phyloP scores from a whole-genome alignment of 2,888 invertebrate species.

The Ichneumoninae sp. region DNA sequence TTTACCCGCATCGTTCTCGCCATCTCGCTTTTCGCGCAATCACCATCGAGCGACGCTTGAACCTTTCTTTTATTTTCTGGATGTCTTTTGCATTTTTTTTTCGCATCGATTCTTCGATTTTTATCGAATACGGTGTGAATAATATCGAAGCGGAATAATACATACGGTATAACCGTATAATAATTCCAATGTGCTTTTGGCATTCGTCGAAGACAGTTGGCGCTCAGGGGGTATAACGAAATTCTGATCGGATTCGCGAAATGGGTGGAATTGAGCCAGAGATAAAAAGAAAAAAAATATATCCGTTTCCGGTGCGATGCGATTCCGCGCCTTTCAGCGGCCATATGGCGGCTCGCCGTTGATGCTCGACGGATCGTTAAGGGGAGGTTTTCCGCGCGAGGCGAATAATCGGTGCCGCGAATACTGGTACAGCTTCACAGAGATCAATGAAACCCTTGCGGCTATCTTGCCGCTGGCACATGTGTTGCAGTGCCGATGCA shows the following conservation, averaged over 20 bases:
- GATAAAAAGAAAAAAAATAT: background rate
- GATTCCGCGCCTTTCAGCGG: constrained; percentile 45
- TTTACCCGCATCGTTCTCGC: constrained; percentile 56
- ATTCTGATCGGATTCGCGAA: constrained; percentile 21
- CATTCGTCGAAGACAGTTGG: constrained; percentile 2
- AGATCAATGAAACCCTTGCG: constrained; percentile 1
- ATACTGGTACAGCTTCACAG: background rate
- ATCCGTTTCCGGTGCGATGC: background rate
- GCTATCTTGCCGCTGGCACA: constrained; percentile 43
- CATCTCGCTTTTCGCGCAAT: constrained; percentile 37
- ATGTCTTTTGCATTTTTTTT: background rate
- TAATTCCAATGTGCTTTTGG: background rate
- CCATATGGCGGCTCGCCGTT: constrained; percentile 68
- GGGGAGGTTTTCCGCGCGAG: constrained; percentile 80
- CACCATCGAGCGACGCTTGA: constrained; percentile 7
- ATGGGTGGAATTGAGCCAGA: constrained; percentile 1
- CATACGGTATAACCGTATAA: background rate
- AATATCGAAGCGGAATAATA: constrained; percentile 14
- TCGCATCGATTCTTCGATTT: constrained; percentile 24
- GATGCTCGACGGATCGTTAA: constrained; percentile 82
- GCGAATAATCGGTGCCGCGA: constrained; percentile 72
- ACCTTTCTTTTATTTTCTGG: constrained; percentile 13
- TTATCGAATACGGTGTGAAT: constrained; percentile 8
- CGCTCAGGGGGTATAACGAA: constrained; percentile 6
- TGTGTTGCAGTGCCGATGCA: constrained; percentile 12